Percentiles rank a stretch among this genome's conserved stretches.
These are phyloP conservation scores for Rostratula benghalensis DNA, from an alignment of 2,113 vertebrate species.

Conservation along the genomic window DNA sequence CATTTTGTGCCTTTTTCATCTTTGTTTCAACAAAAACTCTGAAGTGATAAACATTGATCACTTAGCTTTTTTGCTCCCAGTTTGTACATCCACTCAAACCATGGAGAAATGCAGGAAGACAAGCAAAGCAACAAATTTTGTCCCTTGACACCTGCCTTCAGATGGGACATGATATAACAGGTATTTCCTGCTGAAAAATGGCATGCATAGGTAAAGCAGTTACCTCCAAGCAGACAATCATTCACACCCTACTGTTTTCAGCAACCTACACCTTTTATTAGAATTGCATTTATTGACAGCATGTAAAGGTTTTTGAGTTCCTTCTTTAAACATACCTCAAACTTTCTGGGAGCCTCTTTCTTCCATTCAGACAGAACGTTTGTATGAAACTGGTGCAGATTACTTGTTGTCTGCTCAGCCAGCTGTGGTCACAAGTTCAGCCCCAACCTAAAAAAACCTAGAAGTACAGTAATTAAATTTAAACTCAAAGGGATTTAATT, in stretches of 20 bases:
- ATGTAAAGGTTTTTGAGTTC: not conserved
- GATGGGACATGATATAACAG: not conserved
- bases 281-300: not conserved
- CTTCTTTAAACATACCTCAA: not conserved
- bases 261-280: not conserved
- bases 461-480: not conserved
- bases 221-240: not conserved
- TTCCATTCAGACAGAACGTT: not conserved
- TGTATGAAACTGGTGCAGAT: not conserved
- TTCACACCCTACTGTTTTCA: not conserved
- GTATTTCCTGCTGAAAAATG: not conserved
- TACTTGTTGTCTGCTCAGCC: not conserved
- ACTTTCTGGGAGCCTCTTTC: not conserved
- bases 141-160: not conserved
- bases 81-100: not conserved
- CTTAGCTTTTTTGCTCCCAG: not conserved
- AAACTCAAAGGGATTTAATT: not conserved
- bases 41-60: not conserved
- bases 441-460: not conserved
- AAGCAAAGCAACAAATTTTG: not conserved
- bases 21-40: not conserved
- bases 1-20: accelerated
- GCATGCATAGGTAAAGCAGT: not conserved
- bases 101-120: not conserved
- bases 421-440: not conserved